Percentiles rank a stretch among this genome's conserved stretches.
Evolutionary conservation across 1,140 invertebrate species (phyloP).

Genomic region (Nasonia giraulti): DNA sequence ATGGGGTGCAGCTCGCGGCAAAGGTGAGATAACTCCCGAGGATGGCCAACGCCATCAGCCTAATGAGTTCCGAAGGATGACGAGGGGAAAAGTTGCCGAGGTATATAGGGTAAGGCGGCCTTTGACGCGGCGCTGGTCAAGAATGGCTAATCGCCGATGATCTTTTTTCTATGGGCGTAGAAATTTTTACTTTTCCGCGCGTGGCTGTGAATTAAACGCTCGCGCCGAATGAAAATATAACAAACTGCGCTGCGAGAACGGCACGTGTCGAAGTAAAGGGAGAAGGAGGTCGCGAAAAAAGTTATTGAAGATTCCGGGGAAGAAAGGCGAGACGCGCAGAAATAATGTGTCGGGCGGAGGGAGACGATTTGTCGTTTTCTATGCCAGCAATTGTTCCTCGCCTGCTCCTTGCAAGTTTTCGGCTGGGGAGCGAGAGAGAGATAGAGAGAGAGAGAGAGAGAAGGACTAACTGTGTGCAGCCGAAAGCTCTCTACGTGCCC

Average conservation of each 20-base stretch:
- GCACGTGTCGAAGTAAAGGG: constrained; percentile 3
- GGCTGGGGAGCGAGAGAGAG: constrained; percentile 22
- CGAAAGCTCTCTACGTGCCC: constrained; percentile 64
- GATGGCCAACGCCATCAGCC: constrained; percentile 60
- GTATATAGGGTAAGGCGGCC: not conserved
- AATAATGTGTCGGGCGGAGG: constrained; percentile 22
- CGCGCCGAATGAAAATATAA: not conserved
- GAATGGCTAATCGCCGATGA: not conserved
- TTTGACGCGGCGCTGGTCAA: constrained; percentile 14
- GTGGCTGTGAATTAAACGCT: not conserved
- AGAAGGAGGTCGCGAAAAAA: constrained; percentile 5
- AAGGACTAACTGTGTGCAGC: constrained; percentile 61
- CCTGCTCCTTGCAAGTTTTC: constrained; percentile 41
- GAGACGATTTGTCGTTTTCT: constrained; percentile 34
- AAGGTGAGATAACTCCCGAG: constrained; percentile 59
- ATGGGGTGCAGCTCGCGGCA: constrained; percentile 19
- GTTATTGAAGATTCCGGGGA: constrained; percentile 16
- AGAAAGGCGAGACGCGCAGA: constrained; percentile 2
- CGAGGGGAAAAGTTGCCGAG: constrained; percentile 54
- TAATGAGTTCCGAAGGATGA: constrained; percentile 64
- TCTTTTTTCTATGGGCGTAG: not conserved
- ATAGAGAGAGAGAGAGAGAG: not conserved
- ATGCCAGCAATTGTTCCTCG: constrained; percentile 37
- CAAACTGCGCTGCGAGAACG: not conserved
- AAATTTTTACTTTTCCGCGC: too few species aligned